Percentiles rank a stretch among this genome's conserved stretches.
phyloP scores from a whole-genome alignment of 1,140 invertebrate species.

The Campoletis sonorensis region DNA sequence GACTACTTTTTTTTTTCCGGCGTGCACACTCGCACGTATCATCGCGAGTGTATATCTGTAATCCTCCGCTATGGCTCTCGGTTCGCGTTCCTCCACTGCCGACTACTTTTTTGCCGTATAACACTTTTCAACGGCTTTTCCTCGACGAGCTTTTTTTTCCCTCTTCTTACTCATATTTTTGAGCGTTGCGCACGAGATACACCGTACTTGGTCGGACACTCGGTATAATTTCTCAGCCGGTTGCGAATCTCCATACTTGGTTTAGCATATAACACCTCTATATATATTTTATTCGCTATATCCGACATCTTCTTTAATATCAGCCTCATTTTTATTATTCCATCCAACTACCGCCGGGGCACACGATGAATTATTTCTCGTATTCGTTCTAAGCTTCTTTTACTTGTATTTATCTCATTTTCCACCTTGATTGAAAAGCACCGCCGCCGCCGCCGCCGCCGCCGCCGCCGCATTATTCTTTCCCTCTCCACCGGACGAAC shows the following conservation, averaged over 20 bases:
- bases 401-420: neutral
- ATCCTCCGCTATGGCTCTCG: neutral
- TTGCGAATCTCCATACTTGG: slow-evolving; percentile 27
- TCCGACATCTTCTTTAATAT: slow-evolving; percentile 47
- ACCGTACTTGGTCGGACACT: neutral
- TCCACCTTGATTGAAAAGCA: neutral
- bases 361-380: slow-evolving; percentile 50
- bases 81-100: neutral
- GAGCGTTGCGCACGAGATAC: neutral
- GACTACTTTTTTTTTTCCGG: neutral
- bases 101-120: slow-evolving; percentile 22
- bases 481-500: neutral
- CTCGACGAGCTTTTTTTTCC: slow-evolving; percentile 9
- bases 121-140: slow-evolving; percentile 38
- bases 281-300: slow-evolving; percentile 12
- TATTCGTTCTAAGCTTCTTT: slow-evolving; percentile 42
- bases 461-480: too few species aligned
- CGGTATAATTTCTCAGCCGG: slow-evolving; percentile 30
- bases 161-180: neutral
- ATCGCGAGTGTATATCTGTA: neutral
- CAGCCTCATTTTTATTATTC: slow-evolving; percentile 49
- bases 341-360: too few species aligned
- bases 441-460: too few species aligned
- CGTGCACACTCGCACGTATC: neutral
- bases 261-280: neutral